phyloP scores from a whole-genome alignment of 1,140 invertebrate species.

The Cryptotermes secundus region DNA sequence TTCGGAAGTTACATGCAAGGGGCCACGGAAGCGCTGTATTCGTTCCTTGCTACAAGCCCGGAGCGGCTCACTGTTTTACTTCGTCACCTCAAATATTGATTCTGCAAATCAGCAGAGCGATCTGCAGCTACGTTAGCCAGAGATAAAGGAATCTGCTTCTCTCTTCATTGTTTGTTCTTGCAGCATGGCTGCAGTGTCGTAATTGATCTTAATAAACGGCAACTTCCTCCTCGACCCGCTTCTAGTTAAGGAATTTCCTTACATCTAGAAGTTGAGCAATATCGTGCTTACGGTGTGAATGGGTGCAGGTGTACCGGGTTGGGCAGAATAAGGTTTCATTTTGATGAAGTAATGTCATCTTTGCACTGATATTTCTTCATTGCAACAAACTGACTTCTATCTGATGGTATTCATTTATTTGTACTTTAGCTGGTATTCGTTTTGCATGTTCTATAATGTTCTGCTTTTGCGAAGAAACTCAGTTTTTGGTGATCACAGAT shows the following conservation, averaged over 20 bases:
- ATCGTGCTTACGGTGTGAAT: too few species aligned
- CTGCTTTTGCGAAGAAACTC: too few species aligned
- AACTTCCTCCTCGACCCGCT: not conserved
- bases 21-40: not conserved
- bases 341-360: too few species aligned
- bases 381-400: too few species aligned
- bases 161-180: slow-evolving; percentile 19
- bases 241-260: slow-evolving; percentile 1
- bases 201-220: slow-evolving; percentile 1
- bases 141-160: not conserved
- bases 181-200: not conserved
- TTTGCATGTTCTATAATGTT: too few species aligned
- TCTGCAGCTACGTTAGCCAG: not conserved
- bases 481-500: too few species aligned
- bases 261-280: too few species aligned
- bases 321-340: too few species aligned
- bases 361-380: too few species aligned
- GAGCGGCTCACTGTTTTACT: slow-evolving; percentile 21
- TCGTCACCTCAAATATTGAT: not conserved
- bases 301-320: too few species aligned
- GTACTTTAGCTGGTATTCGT: too few species aligned
- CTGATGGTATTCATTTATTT: too few species aligned
- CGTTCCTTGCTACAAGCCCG: not conserved
- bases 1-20: not conserved
- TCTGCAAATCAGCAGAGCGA: not conserved